Base-by-base conservation (phyloP, 2,113 vertebrate genomes). In the Sinocyclocheilus grahami region DNA sequence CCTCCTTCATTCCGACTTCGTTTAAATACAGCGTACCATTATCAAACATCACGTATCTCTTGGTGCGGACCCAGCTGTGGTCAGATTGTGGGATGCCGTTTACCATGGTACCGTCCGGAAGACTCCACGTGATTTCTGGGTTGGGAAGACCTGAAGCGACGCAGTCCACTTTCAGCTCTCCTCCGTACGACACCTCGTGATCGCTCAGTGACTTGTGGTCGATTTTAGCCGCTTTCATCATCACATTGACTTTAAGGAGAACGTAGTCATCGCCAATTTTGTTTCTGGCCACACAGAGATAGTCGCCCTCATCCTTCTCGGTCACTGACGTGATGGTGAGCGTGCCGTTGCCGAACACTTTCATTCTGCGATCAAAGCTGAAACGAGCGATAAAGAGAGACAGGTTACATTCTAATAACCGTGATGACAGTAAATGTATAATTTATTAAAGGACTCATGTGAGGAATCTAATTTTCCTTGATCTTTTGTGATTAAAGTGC, bases 11-110 rank as follows among this genome's bases (percentile, higher is more conserved):
- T 0, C 97, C 96, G 22, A 97, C 96, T 0, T 95, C 94, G 83
- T 96, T 96, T 88, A 99, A 95, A 91, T 97, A 96, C 51, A 99
- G 91, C 0, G 98, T 99, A 46, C 98, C 98, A 2, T 99, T 99
- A 90, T 95, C 78, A 39, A 99, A 99, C 10, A 99, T 95, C 3
- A 96, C 96, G 0, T 96, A 96, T 55, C 96, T 93, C 53, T 94
- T 94, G 0, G 90, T 76, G 12, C 94, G 94, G 12, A 92, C 92
- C 2, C 95, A 94, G 0, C 93, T 93, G 65, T 96, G 94, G 3
- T 96, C 96, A 0, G 95, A 93, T 86, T 95, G 96, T 93, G 96
- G 90, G 83, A 96, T 87, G 4, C 95, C 95, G 91, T 96, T 96
- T 18, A 98, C 94, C 93, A 95, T 95, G 88, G 97, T 97, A 48